Evolutionary conservation across 2,888 invertebrate genomes (phyloP).

Genomic region (Drosophila planitibia): DNA sequence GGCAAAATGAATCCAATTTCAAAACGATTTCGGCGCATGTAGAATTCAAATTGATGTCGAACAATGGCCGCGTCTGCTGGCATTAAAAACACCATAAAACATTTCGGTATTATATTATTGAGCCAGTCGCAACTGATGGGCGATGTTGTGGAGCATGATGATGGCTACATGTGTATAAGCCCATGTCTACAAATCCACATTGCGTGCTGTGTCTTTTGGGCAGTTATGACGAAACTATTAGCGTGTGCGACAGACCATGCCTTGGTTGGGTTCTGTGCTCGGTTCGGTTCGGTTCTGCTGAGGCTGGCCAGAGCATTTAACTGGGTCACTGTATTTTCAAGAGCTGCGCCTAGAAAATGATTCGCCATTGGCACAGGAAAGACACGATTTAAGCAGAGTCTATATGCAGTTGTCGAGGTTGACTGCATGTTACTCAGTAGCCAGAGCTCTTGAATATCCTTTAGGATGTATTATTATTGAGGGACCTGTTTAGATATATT

Average conservation of each 20-base stretch:
- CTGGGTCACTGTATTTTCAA: constrained; percentile 77
- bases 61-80: constrained; percentile 39
- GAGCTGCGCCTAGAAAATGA: constrained; percentile 73
- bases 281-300: constrained; percentile 25
- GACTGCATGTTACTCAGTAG: constrained; percentile 1
- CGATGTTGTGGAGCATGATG: constrained; percentile 14
- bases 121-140: constrained; percentile 28
- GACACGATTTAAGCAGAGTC: constrained; percentile 9
- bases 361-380: constrained; percentile 61
- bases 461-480: background rate
- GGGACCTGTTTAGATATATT: background rate
- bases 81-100: constrained; percentile 48
- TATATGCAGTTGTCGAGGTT: background rate
- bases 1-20: constrained; percentile 60
- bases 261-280: constrained; percentile 16
- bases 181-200: constrained; percentile 60
- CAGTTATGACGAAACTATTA: constrained; percentile 70
- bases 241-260: constrained; percentile 70
- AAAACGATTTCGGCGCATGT: constrained; percentile 54
- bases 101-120: constrained; percentile 35
- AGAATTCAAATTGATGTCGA: constrained; percentile 60
- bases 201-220: constrained; percentile 51
- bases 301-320: constrained; percentile 49
- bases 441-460: background rate
- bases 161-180: constrained; percentile 30